phyloP scores from a whole-genome alignment of 2,113 vertebrate genomes.

The Melospiza melodia region DNA sequence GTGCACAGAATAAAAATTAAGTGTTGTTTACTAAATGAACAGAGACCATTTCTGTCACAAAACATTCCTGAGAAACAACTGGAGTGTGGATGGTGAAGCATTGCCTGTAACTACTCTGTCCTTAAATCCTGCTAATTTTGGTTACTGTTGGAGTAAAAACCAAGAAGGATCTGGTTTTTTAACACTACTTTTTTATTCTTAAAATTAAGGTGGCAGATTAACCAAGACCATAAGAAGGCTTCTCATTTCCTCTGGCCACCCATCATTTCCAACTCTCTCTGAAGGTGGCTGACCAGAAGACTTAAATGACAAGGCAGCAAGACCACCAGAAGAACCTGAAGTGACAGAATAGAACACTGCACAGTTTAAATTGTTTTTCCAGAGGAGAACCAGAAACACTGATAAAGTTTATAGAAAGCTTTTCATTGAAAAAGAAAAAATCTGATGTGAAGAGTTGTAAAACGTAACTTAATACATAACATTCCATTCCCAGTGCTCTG shows the following conservation, averaged over 20 bases:
- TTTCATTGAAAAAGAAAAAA: not conserved
- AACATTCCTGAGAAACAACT: not conserved
- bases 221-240: not conserved
- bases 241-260: not conserved
- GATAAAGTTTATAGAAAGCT: not conserved
- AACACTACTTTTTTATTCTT: not conserved
- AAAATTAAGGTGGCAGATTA: not conserved
- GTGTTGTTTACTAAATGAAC: not conserved
- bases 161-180: not conserved
- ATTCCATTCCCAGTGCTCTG: not conserved
- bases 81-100: fast-evolving
- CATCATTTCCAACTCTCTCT: not conserved
- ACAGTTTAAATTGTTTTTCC: not conserved
- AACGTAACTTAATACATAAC: not conserved
- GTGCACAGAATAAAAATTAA: not conserved
- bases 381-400: not conserved
- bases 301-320: not conserved
- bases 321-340: not conserved
- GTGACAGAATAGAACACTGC: not conserved
- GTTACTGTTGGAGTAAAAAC: not conserved
- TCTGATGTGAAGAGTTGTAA: not conserved
- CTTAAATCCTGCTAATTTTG: not conserved
- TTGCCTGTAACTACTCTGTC: not conserved
- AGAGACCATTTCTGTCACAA: not conserved
- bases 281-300: not conserved